Evolutionary conservation across 1,140 invertebrate species (phyloP).

Genomic region (Euglossa dilemma): DNA sequence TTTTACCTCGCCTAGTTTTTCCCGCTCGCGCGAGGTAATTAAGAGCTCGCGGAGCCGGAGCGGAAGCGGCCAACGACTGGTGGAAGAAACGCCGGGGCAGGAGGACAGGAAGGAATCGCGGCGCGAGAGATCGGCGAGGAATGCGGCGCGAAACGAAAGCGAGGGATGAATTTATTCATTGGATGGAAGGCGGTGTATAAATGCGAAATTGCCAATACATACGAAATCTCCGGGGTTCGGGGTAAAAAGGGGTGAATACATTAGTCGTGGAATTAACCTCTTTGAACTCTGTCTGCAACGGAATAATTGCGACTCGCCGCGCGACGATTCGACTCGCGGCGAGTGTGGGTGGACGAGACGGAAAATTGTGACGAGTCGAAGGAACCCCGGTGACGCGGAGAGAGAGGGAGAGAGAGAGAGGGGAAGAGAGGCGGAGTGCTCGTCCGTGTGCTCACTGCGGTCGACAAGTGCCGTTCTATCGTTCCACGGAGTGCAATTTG

Average conservation of each 20-base stretch:
- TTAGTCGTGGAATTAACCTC: conserved; percentile 81
- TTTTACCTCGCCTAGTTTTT: not conserved
- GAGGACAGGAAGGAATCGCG: not conserved
- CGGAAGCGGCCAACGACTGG: not conserved
- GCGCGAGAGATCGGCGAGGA: not conserved
- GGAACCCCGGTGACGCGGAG: too few relatives aligned
- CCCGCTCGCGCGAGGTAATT: not conserved
- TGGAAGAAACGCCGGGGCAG: too few relatives aligned
- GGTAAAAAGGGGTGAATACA: conserved; percentile 83
- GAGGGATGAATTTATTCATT: conserved; percentile 78
- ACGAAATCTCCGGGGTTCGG: conserved; percentile 82
- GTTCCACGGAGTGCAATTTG: conserved; percentile 58
- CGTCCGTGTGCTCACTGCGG: conserved; percentile 7
- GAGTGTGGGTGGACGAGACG: too few relatives aligned
- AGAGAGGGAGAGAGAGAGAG: conserved; percentile 16
- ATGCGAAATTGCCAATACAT: conserved; percentile 83
- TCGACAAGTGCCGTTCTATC: conserved; percentile 18
- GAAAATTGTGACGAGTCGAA: conserved; percentile 37
- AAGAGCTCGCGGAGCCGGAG: not conserved
- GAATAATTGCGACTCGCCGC: conserved; percentile 76
- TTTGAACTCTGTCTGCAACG: conserved; percentile 81
- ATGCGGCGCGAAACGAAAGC: conserved; percentile 70
- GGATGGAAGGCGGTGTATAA: conserved; percentile 77
- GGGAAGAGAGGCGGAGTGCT: not conserved
- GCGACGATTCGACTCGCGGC: conserved; percentile 62